phyloP scores from a whole-genome alignment of 2,113 vertebrate species.

The Fregata magnificens region DNA sequence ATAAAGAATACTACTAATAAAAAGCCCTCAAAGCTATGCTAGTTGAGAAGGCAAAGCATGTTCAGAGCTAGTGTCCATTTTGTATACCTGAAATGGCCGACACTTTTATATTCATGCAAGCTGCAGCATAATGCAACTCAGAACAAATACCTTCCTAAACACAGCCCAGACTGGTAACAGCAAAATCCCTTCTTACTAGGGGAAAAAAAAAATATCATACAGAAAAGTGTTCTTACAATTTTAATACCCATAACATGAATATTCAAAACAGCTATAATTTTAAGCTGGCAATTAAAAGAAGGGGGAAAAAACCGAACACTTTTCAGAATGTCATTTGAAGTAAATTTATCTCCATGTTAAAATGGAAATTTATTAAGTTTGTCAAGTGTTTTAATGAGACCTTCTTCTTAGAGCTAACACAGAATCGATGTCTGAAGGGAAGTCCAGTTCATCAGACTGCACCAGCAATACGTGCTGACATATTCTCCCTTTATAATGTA shows the following conservation, averaged over 20 bases:
- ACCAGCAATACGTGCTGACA: constrained; percentile 54
- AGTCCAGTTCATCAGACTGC: constrained; percentile 66
- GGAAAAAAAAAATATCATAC: not conserved
- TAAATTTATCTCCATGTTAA: not conserved
- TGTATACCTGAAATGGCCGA: not conserved
- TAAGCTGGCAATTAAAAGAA: not conserved
- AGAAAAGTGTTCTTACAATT: not conserved
- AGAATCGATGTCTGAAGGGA: not conserved
- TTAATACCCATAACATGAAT: not conserved
- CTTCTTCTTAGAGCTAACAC: not conserved
- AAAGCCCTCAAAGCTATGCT: not conserved
- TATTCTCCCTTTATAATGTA: constrained; percentile 76
- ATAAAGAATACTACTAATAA: not conserved
- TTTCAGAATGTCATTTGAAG: not conserved
- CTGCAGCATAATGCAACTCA: not conserved
- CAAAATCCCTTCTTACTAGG: not conserved
- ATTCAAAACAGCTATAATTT: not conserved
- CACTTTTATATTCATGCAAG: not conserved
- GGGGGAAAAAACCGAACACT: not conserved
- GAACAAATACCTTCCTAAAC: not conserved
- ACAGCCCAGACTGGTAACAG: not conserved
- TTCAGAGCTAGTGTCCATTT: not conserved
- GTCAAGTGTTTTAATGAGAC: not conserved
- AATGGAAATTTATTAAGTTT: not conserved
- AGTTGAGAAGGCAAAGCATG: not conserved